Conservation (phyloP, 2,888 invertebrate genomes). For the Podotricha telesiphe region DNA sequence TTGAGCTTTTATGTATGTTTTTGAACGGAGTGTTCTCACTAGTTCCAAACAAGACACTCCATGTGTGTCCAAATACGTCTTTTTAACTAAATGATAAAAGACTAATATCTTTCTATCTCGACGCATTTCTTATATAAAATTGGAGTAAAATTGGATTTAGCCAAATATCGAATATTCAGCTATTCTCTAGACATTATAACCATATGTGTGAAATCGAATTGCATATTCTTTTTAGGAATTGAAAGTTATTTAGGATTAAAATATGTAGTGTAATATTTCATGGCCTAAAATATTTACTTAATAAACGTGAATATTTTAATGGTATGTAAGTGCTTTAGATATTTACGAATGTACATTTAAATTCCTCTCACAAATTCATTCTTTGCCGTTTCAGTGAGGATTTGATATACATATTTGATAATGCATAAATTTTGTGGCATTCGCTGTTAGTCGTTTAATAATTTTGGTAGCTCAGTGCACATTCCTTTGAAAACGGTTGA, state of each 20-base stretch:
- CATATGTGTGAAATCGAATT: too few relatives aligned
- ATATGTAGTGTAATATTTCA: neutral
- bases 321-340: neutral
- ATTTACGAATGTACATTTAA: neutral
- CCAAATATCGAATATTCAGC: too few relatives aligned
- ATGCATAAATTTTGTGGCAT: constrained; percentile 28
- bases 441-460: constrained; percentile 31
- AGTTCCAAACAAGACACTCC: too few relatives aligned
- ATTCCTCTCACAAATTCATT: neutral
- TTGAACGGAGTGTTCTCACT: too few relatives aligned
- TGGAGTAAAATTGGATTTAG: too few relatives aligned
- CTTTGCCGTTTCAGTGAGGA: neutral
- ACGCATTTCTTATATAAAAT: too few relatives aligned
- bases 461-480: constrained; percentile 34
- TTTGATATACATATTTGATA: constrained; percentile 27
- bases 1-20: too few relatives aligned
- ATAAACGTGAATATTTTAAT: neutral
- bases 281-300: neutral
- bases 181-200: too few relatives aligned
- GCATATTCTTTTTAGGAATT: too few relatives aligned
- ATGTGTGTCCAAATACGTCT: too few relatives aligned
- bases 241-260: neutral
- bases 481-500: constrained; percentile 35
- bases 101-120: too few relatives aligned
- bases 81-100: too few relatives aligned